Evolutionary conservation across 2,888 invertebrate genomes (phyloP), one percentile per base, ranked within the genome.

Genomic region (Pegoplata infirma): DNA sequence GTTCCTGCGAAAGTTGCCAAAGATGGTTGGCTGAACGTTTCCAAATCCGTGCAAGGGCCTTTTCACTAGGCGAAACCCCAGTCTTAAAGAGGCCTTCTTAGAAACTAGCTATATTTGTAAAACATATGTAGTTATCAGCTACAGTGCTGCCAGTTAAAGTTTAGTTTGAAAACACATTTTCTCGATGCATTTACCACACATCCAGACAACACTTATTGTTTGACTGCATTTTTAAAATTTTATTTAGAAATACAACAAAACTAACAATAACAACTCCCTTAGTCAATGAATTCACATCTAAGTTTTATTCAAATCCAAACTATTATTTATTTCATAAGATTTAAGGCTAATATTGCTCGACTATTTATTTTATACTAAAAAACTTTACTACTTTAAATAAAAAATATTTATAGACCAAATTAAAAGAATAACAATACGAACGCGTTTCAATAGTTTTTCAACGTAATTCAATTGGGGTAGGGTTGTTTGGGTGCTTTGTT

Each of bases 1-100:
- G 94, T 84, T 89, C 90, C 0, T 94, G 94, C 86, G 93, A 93
- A 74, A 93, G 93, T 84, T 94, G 94, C 83, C 90, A 91, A 67
- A 89, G 90, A 66, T 91, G 92, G 89, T 61, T 89, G 58, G 84
- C 86, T 58, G 90, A 90, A 85, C 92, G 91, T 79, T 89, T 89
- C 68, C 89, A 92, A 79, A 89, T 89, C 71, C 90, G 93, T 19
- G 91, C 91, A 7, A 87, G 91, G 68, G 87, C 89, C 21, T 89
- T 88, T 72, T 93, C 93, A 0, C 85, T 92, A 49, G 92, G 92
- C 17, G 92, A 92, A 83, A 87, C 89, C n/a, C 90, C 91, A 0
- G 32, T 84, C 25, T 71, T 87, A 32, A 83, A 85, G 61, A 78
- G 85, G 55, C 81, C 84, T 12, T 59, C 32, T 17, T 64, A 36